These are phyloP conservation scores for Aurelia aurita complex sp. Pacific DNA, from an alignment of 30 jellyfish, hydroid and myxozoan species.

Conservation along the genomic window DNA sequence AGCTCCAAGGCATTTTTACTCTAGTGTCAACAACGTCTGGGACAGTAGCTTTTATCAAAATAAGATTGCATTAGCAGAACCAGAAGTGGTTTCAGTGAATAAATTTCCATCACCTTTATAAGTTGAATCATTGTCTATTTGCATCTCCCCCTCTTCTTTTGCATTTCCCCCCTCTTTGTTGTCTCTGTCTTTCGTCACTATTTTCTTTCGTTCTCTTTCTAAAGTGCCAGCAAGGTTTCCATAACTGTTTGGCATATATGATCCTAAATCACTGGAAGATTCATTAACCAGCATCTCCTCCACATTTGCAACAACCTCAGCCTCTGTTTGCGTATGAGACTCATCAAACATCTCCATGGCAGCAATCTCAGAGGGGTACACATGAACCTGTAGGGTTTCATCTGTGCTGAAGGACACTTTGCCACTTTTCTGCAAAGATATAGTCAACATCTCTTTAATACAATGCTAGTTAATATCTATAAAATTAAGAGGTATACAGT, in stretches of 20 bases:
- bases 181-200: background rate
- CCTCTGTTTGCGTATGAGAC: background rate
- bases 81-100: conserved; percentile 41
- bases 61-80: conserved; percentile 33
- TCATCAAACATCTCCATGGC: conserved; percentile 59
- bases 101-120: conserved; percentile 9
- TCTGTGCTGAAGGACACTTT: conserved; percentile 42
- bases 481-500: too few relatives aligned
- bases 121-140: background rate
- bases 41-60: background rate
- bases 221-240: conserved; percentile 21
- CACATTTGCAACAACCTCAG: conserved; percentile 1
- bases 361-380: conserved; percentile 59
- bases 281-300: conserved; percentile 9
- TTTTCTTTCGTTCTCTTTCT: conserved; percentile 39
- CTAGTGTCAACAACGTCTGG: too few relatives aligned
- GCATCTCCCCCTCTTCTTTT: background rate
- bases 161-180: background rate
- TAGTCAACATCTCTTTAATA: background rate
- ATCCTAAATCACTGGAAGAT: conserved; percentile 17
- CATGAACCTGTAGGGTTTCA: conserved; percentile 45
- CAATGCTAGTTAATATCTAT: too few relatives aligned
- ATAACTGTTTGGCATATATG: conserved; percentile 42
- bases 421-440: background rate
- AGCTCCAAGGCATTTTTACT: too few relatives aligned